These are phyloP conservation scores for Diaphora mendica DNA, from an alignment of 2,888 invertebrate species.

Conservation along the genomic window DNA sequence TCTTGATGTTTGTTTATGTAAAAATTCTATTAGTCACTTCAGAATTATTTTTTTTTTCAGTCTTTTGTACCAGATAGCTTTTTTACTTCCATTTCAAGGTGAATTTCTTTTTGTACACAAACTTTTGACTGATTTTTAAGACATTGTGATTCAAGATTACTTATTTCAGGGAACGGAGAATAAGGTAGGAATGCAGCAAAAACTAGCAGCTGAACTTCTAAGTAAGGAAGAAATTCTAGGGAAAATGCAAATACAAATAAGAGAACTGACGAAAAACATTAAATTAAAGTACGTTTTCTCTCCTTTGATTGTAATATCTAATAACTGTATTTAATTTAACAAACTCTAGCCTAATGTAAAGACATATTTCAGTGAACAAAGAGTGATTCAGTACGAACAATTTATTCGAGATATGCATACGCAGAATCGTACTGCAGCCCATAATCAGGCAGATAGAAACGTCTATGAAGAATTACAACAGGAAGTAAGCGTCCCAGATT, in stretches of 20 bases:
- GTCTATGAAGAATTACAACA: slow-evolving; percentile 76
- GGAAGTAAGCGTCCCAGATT: slow-evolving; percentile 64
- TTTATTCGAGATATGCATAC: slow-evolving; percentile 74
- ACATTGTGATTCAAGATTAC: background rate
- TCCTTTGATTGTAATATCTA: background rate
- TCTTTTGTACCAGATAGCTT: slow-evolving; percentile 69
- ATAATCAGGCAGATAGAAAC: slow-evolving; percentile 66
- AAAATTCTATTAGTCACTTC: slow-evolving; percentile 20
- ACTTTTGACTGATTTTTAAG: background rate
- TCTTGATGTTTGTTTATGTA: slow-evolving; percentile 3
- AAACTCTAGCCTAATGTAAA: slow-evolving; percentile 6
- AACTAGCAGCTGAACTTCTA: slow-evolving; percentile 79
- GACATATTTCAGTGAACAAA: slow-evolving; percentile 72
- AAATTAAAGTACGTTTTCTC: slow-evolving; percentile 72
- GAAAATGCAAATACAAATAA: slow-evolving; percentile 79
- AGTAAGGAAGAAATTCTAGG: slow-evolving; percentile 79
- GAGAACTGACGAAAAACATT: slow-evolving; percentile 76
- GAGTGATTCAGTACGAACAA: slow-evolving; percentile 80
- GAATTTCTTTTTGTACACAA: slow-evolving; percentile 44
- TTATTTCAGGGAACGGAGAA: slow-evolving; percentile 76
- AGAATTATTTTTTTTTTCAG: slow-evolving; percentile 67
- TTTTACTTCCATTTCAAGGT: slow-evolving; percentile 60
- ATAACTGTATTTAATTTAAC: background rate
- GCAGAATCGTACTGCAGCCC: slow-evolving; percentile 64
- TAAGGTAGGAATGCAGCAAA: slow-evolving; percentile 80